These are phyloP conservation scores for Peromyscus attwateri DNA, from an alignment of 2,797 vertebrate species.

Conservation along the genomic window DNA sequence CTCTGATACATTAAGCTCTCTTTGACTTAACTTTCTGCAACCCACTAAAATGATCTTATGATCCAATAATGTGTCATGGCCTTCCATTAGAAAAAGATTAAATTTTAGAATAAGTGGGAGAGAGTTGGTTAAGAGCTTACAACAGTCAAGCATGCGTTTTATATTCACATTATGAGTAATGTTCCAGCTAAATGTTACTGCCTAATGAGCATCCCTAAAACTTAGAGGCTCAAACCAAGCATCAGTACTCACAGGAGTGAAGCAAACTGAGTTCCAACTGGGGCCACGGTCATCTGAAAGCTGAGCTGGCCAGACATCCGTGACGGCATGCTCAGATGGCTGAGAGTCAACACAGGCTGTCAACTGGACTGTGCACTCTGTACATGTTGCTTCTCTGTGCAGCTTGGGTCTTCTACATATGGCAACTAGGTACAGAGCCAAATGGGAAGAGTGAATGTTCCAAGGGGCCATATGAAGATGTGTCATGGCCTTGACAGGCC, in stretches of 20 bases:
- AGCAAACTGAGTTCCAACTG: neutral
- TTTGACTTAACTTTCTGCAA: neutral
- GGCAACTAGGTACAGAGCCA: neutral
- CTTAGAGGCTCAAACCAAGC: neutral
- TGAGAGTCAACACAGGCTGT: accelerated
- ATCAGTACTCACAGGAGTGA: neutral
- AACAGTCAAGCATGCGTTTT: neutral
- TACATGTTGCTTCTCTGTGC: accelerated
- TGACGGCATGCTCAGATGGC: neutral
- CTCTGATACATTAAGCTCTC: neutral
- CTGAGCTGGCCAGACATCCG: neutral
- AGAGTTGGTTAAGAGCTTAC: neutral
- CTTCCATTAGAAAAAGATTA: slow-evolving; percentile 44
- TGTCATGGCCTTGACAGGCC: neutral
- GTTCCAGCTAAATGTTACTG: neutral
- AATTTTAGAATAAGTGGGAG: slow-evolving; percentile 9
- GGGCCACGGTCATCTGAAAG: neutral
- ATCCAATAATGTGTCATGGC: slow-evolving; percentile 20
- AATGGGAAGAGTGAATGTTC: neutral
- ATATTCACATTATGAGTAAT: neutral
- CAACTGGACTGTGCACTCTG: accelerated
- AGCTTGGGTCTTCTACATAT: neutral
- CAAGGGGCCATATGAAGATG: neutral
- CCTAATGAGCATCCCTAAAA: neutral
- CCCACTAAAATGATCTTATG: slow-evolving; percentile 26